A percentile compares a stretch with the other conserved stretches of the same genome.
Conservation (phyloP, 2,888 invertebrate genomes). For the Biston betularia region DNA sequence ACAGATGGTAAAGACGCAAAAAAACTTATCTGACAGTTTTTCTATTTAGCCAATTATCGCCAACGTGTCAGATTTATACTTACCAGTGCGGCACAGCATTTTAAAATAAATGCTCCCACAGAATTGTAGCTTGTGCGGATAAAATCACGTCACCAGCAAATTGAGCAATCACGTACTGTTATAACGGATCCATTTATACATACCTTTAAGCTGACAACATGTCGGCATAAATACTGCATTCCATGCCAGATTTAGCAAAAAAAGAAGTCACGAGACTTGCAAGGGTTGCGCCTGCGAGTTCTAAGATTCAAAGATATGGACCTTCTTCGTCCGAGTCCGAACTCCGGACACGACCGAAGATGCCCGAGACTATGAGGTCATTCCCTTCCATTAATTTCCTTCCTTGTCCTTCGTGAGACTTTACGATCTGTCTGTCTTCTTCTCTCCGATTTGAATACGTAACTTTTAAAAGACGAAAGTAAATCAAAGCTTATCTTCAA, state of each 20-base stretch:
- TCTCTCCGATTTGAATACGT: conserved; percentile 71
- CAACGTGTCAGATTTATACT: conserved; percentile 21
- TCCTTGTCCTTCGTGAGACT: conserved; percentile 65
- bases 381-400: conserved; percentile 75
- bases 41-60: conserved; percentile 10
- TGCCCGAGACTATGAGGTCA: conserved; percentile 70
- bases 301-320: conserved; percentile 74
- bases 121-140: conserved; percentile 35
- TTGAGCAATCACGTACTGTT: conserved; percentile 52
- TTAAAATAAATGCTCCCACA: conserved; percentile 9
- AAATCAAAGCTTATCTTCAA: conserved; percentile 60
- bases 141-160: conserved; percentile 51
- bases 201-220: not conserved
- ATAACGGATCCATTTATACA: conserved; percentile 44
- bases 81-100: conserved; percentile 10
- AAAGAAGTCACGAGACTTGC: conserved; percentile 44
- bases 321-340: conserved; percentile 63
- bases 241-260: conserved; percentile 46
- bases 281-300: conserved; percentile 75
- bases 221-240: conserved; percentile 47
- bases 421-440: conserved; percentile 55
- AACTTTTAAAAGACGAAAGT: conserved; percentile 66
- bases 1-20: no score
- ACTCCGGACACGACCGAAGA: conserved; percentile 67
- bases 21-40: not conserved